phyloP scores from a whole-genome alignment of 2,888 invertebrate genomes.

The Agriotes lineatus region DNA sequence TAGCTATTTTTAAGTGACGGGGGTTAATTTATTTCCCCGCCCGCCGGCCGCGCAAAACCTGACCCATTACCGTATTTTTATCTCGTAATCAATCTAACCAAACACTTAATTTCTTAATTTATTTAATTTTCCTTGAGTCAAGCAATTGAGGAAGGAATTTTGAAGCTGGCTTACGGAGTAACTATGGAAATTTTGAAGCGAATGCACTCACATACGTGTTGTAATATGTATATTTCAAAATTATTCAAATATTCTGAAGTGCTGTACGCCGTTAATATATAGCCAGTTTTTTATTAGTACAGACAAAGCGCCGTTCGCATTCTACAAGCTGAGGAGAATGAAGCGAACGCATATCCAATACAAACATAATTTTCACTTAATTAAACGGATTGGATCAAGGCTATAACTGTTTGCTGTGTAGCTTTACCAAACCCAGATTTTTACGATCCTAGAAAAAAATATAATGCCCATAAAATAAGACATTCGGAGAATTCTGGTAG shows the following conservation, averaged over 20 bases:
- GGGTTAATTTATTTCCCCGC: constrained; percentile 1
- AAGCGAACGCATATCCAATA: not conserved
- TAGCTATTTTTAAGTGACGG: not conserved
- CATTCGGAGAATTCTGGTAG: constrained; percentile 5
- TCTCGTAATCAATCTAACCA: not conserved
- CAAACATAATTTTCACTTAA: constrained; percentile 9
- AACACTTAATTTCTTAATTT: constrained; percentile 20
- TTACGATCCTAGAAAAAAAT: constrained; percentile 9
- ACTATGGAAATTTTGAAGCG: not conserved
- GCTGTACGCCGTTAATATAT: not conserved
- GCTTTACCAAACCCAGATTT: constrained; percentile 4
- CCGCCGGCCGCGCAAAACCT: not conserved
- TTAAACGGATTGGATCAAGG: constrained; percentile 7
- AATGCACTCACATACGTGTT: not conserved
- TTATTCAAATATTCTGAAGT: not conserved
- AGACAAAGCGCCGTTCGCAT: no score
- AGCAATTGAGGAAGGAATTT: not conserved
- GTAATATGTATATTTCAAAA: constrained; percentile 1
- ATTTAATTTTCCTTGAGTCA: not conserved
- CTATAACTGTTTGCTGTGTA: constrained; percentile 9
- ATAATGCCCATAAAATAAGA: constrained; percentile 13
- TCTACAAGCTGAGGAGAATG: no score
- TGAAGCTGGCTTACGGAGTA: no score
- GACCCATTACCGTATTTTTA: not conserved
- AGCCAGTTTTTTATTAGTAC: not conserved